Percentiles rank a stretch among this genome's conserved stretches.
These are phyloP conservation scores for Tetramorium parvispinum DNA, from an alignment of 1,140 invertebrate genomes.

Conservation along the genomic window DNA sequence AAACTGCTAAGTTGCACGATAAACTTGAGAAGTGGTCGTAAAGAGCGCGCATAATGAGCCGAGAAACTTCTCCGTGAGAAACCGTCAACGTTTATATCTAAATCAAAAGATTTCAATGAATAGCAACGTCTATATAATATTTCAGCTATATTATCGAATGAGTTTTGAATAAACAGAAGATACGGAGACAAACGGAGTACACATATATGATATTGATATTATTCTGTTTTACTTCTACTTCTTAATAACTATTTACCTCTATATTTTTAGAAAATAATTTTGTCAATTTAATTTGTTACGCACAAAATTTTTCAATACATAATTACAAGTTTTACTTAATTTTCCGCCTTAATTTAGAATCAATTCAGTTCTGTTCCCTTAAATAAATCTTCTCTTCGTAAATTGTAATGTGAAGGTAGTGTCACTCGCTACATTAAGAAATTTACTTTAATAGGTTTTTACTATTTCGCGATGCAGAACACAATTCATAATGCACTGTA, in stretches of 20 bases:
- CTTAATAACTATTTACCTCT: background rate
- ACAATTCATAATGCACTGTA: background rate
- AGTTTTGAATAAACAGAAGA: background rate
- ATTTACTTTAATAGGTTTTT: constrained; percentile 15
- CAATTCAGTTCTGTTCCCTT: background rate
- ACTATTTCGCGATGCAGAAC: constrained; percentile 3
- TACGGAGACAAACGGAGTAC: no score
- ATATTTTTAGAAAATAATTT: background rate
- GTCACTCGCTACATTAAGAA: constrained; percentile 22
- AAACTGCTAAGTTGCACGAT: constrained; percentile 39
- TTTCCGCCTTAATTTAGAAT: background rate
- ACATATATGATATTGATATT: background rate
- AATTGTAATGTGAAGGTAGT: background rate
- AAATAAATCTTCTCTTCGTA: background rate
- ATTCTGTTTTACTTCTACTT: background rate
- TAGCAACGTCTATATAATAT: constrained; percentile 53
- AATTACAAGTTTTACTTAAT: constrained; percentile 4
- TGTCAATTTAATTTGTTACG: background rate
- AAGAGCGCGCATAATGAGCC: constrained; percentile 47
- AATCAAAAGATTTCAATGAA: constrained; percentile 69
- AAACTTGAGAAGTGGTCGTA: constrained; percentile 59
- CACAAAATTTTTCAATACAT: background rate
- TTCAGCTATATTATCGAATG: constrained; percentile 36
- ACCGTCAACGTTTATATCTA: constrained; percentile 47
- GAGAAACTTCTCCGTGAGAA: constrained; percentile 2